phyloP scores from a whole-genome alignment of 2,797 vertebrate species.

The Halcyon chelicuti region DNA sequence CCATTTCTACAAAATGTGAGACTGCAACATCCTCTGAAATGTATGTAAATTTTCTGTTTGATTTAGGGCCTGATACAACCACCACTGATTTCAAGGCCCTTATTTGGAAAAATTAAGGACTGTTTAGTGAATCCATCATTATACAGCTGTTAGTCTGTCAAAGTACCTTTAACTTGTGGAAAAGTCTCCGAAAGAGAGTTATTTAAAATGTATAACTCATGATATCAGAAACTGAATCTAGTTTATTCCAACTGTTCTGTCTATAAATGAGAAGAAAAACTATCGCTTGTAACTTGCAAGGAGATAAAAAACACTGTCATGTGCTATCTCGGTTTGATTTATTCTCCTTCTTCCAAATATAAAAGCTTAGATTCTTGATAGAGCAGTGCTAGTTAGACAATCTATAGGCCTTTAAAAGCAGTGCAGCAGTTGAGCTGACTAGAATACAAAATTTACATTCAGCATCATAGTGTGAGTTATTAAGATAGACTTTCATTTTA shows the following conservation, averaged over 20 bases:
- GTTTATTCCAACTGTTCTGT: background rate
- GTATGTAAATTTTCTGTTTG: background rate
- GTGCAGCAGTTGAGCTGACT: background rate
- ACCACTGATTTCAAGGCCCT: background rate
- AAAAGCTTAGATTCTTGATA: constrained; percentile 11
- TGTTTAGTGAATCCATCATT: background rate
- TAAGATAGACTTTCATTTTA: background rate
- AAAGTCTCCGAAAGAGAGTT: background rate
- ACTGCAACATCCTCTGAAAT: background rate
- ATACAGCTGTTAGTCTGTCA: background rate
- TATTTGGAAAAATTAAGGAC: background rate
- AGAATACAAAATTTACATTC: background rate
- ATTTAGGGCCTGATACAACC: background rate
- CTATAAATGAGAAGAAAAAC: background rate
- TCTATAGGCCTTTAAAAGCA: background rate
- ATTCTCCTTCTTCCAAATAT: constrained; percentile 3
- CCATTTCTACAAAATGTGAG: background rate
- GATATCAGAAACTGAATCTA: background rate
- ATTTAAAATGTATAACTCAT: background rate
- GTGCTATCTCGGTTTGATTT: constrained; percentile 21
- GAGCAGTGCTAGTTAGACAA: background rate
- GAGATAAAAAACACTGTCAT: background rate
- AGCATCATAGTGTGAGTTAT: background rate
- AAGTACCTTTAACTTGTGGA: background rate
- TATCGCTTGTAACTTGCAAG: background rate